These are phyloP conservation scores for Cerceris rybyensis DNA, from an alignment of 2,888 invertebrate species.

Conservation along the genomic window DNA sequence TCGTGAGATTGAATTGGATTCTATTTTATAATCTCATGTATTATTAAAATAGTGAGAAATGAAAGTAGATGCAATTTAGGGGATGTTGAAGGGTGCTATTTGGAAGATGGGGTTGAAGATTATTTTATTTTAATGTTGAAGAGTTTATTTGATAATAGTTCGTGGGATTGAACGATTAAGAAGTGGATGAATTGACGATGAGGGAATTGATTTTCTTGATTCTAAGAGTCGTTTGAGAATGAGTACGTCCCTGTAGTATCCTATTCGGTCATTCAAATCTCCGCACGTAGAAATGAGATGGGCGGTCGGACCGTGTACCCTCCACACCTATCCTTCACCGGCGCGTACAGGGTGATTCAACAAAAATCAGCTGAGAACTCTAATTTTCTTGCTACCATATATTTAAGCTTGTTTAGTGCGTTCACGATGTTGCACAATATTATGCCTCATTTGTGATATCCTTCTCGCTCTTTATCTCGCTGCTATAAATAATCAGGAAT, in stretches of 20 bases:
- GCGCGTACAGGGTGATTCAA: conserved; percentile 66
- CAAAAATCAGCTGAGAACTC: conserved; percentile 58
- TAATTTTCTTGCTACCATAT: conserved; percentile 56
- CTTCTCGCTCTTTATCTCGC: background rate
- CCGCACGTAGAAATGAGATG: conserved; percentile 66
- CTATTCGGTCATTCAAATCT: conserved; percentile 74
- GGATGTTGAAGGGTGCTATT: no score
- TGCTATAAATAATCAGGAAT: background rate
- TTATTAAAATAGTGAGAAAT: no score
- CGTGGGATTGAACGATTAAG: background rate
- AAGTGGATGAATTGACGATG: background rate
- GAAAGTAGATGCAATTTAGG: no score
- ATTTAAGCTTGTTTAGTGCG: conserved; percentile 39
- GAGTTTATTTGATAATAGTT: background rate
- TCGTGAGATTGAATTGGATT: no score
- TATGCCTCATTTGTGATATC: background rate
- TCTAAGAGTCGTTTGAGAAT: conserved; percentile 23
- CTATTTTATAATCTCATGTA: no score
- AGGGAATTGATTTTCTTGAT: background rate
- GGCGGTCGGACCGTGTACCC: conserved; percentile 53
- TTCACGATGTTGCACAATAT: background rate
- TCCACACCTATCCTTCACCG: conserved; percentile 44
- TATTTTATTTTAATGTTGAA: background rate
- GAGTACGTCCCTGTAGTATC: conserved; percentile 64
- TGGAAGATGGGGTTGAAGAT: background rate